Base-by-base conservation (phyloP, 2,888 invertebrate genomes). In the Margaritifera margaritifera region DNA sequence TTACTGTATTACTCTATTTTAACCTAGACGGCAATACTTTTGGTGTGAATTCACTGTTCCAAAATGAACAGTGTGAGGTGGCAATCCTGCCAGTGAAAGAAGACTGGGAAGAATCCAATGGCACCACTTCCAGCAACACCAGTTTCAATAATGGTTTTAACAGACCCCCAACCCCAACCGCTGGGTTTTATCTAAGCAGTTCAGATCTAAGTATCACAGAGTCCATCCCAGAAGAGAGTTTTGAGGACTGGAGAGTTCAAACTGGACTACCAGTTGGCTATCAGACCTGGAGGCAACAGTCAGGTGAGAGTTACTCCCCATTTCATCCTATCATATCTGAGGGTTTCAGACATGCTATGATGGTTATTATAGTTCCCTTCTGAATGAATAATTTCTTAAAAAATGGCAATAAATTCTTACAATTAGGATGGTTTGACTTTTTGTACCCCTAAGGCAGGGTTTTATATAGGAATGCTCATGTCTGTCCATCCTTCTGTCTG, bases 11-110 rank as follows among this genome's bases (percentile, higher is more conserved):
- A 42, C 42, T 42, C 11, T 42, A 8, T 42, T 42, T 42, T 4
- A 42, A 42, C 15, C 15, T 11, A 42, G 42, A 42, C 15, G 42
- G 42, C 42, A 42, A 15, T 42, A 15, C 42, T 42, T 42, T 42
- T 42, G 42, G 42, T 3, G 42, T 42, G 42, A 86, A 87, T 78
- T 75, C 75, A 6, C 68, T 84, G 63, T 88, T 88, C 77, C 86
- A 87, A 74, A 86, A 86, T 65, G 87, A 89, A 68, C 87, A 87
- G 86, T 86, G 85, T 77, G 88, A 88, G 72, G 80, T 86, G 20
- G 69, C 77, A 6, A 75, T 77, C 24, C 62, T 75, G 2, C 68
- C 73, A 18, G 62, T 72, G 11, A 57, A 58, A 27, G 63, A 77
- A 55, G 59, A 66, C 22, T 52, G 42, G 19, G 65, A 68, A 52